Conservation (phyloP, 1,140 invertebrate species). For the Heliconius eleuchia region DNA sequence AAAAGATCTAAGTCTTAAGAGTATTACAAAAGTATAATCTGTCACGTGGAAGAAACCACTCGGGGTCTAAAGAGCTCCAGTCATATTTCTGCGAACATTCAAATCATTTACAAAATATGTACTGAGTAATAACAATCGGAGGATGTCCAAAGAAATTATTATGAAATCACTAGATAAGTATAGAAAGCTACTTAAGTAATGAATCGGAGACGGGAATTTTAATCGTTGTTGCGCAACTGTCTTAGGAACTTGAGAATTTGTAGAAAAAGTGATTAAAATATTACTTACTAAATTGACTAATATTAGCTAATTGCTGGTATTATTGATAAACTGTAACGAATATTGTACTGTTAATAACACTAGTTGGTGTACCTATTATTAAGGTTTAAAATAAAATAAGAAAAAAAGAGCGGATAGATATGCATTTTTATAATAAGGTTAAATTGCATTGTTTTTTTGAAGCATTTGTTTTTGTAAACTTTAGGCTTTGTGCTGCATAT, state of each 20-base stretch:
- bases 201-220: slow-evolving; percentile 54
- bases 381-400: no score
- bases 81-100: background rate
- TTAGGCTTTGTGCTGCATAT: no score
- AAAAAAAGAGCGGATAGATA: no score
- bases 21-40: background rate
- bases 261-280: background rate
- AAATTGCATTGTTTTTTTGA: no score
- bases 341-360: background rate
- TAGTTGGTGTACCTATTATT: background rate
- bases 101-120: slow-evolving; percentile 8
- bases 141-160: slow-evolving; percentile 32
- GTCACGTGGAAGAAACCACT: background rate
- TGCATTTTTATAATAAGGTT: no score
- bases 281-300: background rate
- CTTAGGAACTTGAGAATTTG: slow-evolving; percentile 3
- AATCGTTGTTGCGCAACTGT: slow-evolving; percentile 50
- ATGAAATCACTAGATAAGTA: slow-evolving; percentile 37
- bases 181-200: slow-evolving; percentile 62
- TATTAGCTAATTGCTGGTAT: background rate
- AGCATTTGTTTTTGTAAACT: no score
- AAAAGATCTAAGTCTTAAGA: background rate
- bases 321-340: background rate
- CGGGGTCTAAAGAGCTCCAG: background rate
- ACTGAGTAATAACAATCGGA: slow-evolving; percentile 22